phyloP scores from a whole-genome alignment of 2,888 invertebrate species.

The Chrysolina haemoptera region DNA sequence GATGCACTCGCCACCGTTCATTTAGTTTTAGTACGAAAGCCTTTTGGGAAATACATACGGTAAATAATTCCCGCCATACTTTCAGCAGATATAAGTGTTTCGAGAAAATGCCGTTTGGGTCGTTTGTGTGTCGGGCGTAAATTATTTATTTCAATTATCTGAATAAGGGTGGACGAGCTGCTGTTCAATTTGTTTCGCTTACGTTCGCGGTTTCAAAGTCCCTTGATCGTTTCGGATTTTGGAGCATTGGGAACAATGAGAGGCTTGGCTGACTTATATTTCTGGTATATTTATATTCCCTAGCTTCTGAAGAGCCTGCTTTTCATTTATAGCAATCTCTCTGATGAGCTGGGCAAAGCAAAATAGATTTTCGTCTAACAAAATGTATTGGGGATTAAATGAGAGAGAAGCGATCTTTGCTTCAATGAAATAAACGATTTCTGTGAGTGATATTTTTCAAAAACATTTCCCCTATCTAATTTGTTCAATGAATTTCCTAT shows the following conservation, averaged over 20 bases:
- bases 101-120: conserved; percentile 5
- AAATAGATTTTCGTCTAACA: too few species aligned
- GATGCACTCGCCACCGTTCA: conserved; percentile 37
- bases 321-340: too few species aligned
- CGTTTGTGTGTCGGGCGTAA: conserved; percentile 2
- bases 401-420: too few species aligned
- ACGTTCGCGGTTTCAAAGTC: not conserved
- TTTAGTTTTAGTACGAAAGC: conserved; percentile 36
- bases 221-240: not conserved
- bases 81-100: conserved; percentile 7
- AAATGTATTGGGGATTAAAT: too few species aligned
- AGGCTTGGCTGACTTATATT: too few species aligned
- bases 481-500: too few species aligned
- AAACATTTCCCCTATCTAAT: too few species aligned
- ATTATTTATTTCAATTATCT: conserved; percentile 20
- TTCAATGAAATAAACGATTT: too few species aligned
- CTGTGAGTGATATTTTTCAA: too few species aligned
- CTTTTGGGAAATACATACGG: conserved; percentile 25
- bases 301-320: too few species aligned
- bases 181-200: conserved; percentile 6
- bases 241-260: not conserved
- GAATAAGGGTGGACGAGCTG: not conserved
- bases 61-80: conserved; percentile 4
- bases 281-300: too few species aligned
- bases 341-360: too few species aligned